Evolutionary conservation across 1,140 invertebrate species (phyloP).

Genomic region (Trichonephila clavipes): DNA sequence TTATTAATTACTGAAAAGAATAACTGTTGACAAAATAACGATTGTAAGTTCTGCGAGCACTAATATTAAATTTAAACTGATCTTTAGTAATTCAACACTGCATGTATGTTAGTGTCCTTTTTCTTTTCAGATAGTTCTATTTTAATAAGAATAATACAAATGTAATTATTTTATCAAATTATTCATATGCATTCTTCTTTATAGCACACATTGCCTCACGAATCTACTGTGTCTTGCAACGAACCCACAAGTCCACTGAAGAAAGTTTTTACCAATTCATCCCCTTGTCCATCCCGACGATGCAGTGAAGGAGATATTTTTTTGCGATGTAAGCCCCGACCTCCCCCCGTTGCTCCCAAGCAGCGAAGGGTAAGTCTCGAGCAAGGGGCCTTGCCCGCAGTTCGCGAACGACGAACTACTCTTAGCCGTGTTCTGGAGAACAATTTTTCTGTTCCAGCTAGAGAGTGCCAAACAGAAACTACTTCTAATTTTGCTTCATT

Average conservation of each 20-base stretch:
- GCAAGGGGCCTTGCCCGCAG: not conserved
- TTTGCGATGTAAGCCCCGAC: constrained; percentile 11
- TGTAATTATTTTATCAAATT: not conserved
- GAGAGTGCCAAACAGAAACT: constrained; percentile 38
- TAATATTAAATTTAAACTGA: too few relatives aligned
- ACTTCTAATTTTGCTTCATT: constrained; percentile 54
- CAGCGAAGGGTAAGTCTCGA: constrained; percentile 43
- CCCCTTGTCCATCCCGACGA: constrained; percentile 9
- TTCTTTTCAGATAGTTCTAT: not conserved
- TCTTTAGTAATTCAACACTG: too few relatives aligned
- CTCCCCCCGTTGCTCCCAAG: constrained; percentile 21
- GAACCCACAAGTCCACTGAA: not conserved
- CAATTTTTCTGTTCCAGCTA: not conserved
- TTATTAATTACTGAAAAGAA: too few relatives aligned
- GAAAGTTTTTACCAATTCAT: not conserved
- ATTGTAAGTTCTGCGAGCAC: too few relatives aligned
- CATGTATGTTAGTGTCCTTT: too few relatives aligned
- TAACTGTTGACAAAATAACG: too few relatives aligned
- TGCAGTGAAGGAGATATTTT: constrained; percentile 57
- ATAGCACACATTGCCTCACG: not conserved
- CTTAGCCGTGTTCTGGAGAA: constrained; percentile 5
- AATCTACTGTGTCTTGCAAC: not conserved
- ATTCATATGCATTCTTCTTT: not conserved
- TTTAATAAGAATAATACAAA: not conserved
- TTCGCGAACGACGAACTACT: constrained; percentile 21